These are phyloP conservation scores for Octomys mimax DNA, from an alignment of 2,797 vertebrate species.

Conservation along the genomic window DNA sequence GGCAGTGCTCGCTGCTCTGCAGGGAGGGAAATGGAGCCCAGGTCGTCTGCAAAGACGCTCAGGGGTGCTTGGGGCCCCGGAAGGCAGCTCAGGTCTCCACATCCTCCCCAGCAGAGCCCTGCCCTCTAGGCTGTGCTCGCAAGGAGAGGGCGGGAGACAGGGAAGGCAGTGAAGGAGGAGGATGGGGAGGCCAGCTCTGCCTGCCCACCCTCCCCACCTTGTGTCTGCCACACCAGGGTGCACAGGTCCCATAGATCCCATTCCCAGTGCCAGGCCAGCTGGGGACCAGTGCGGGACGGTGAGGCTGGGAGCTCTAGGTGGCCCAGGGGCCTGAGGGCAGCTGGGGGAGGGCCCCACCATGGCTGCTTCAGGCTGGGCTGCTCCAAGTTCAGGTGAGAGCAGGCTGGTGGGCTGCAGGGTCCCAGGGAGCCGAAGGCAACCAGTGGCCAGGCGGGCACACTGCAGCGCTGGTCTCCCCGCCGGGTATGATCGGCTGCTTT, in stretches of 20 bases:
- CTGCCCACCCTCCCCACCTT: fast-evolving
- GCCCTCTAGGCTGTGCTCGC: background rate
- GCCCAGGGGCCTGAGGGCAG: background rate
- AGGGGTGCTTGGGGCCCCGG: fast-evolving
- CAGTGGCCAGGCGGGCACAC: fast-evolving
- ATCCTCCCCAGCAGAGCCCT: too few relatives aligned
- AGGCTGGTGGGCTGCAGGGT: too few relatives aligned
- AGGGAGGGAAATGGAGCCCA: fast-evolving
- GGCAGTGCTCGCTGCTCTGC: fast-evolving
- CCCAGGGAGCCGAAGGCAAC: fast-evolving
- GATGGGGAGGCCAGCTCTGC: background rate
- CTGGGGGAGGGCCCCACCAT: fast-evolving
- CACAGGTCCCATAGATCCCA: fast-evolving
- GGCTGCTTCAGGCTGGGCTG: background rate
- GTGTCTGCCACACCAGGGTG: fast-evolving
- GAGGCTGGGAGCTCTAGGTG: fast-evolving
- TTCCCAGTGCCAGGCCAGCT: fast-evolving
- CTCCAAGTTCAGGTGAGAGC: background rate
- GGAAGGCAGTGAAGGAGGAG: fast-evolving
- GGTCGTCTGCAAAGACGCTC: fast-evolving
- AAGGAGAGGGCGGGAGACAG: background rate
- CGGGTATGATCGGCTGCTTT: too few relatives aligned
- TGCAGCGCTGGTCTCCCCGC: fast-evolving
- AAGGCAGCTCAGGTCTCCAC: background rate
- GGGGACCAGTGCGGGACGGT: fast-evolving